phyloP scores from a whole-genome alignment of 2,113 vertebrate species.

The Alligator sinensis region DNA sequence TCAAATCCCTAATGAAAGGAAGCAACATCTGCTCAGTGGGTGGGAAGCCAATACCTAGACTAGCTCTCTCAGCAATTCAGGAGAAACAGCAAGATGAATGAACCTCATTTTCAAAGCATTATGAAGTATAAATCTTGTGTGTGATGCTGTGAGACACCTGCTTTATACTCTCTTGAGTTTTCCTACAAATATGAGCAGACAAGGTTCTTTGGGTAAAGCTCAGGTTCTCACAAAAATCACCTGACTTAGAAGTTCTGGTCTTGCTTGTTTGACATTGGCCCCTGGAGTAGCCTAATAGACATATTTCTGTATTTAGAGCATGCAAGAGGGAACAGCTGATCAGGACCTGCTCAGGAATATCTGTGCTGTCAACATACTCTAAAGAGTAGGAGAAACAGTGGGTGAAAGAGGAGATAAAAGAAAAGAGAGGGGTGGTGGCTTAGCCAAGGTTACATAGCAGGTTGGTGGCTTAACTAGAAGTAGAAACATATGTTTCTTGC shows the following conservation, averaged over 20 bases:
- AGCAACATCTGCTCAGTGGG: slow-evolving; percentile 39
- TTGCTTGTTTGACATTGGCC: too few species aligned
- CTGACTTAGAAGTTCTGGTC: too few species aligned
- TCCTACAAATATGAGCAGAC: background rate
- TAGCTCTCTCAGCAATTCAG: background rate
- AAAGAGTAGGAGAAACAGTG: too few species aligned
- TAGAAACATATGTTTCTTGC: background rate
- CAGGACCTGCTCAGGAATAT: too few species aligned
- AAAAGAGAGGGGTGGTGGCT: background rate
- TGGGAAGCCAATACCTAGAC: slow-evolving; percentile 17
- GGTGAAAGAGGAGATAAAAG: background rate
- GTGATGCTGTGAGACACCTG: background rate
- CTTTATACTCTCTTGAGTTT: background rate
- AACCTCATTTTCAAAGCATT: background rate
- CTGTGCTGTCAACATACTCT: too few species aligned
- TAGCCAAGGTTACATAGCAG: background rate
- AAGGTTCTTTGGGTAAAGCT: too few species aligned
- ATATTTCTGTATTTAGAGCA: too few species aligned
- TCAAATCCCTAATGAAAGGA: slow-evolving; percentile 15
- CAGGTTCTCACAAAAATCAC: too few species aligned
- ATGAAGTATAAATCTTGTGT: background rate
- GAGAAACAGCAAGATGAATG: background rate
- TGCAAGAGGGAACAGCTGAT: too few species aligned
- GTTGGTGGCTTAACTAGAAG: too few species aligned
- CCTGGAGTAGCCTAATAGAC: too few species aligned